A percentile compares a stretch with the other conserved stretches of the same genome.
Evolutionary conservation across 2,888 invertebrate genomes (phyloP).

Genomic region (Trichopria drosophilae): DNA sequence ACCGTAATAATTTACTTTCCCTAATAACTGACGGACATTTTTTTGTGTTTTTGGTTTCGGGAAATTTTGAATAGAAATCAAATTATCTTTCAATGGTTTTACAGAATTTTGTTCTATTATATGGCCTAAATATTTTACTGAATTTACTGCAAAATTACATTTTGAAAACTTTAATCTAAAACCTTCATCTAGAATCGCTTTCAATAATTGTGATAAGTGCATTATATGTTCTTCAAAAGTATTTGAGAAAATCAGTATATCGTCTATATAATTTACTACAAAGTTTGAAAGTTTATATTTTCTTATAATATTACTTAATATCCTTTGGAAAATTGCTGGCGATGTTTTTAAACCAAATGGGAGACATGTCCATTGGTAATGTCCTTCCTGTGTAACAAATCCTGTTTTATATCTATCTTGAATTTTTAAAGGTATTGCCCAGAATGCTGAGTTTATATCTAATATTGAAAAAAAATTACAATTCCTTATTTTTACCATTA

Average conservation of each 20-base stretch:
- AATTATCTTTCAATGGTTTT: conserved; percentile 31
- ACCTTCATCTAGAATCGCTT: conserved; percentile 30
- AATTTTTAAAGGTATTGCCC: conserved; percentile 35
- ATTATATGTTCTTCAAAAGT: conserved; percentile 24
- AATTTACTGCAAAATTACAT: background rate
- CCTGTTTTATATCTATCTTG: conserved; percentile 35
- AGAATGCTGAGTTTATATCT: conserved; percentile 41
- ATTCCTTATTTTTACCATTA: conserved; percentile 31
- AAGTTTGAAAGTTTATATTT: conserved; percentile 24
- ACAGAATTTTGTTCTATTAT: conserved; percentile 20
- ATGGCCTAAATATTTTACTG: conserved; percentile 3
- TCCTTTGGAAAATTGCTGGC: conserved; percentile 33
- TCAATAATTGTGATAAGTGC: conserved; percentile 25
- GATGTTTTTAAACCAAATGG: conserved; percentile 30
- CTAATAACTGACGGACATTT: conserved; percentile 27
- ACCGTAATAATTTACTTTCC: conserved; percentile 23
- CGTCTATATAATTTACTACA: conserved; percentile 27
- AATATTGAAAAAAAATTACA: conserved; percentile 33
- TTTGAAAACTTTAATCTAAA: conserved; percentile 27
- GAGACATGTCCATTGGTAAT: conserved; percentile 27
- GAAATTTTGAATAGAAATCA: conserved; percentile 28
- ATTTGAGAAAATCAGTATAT: conserved; percentile 29
- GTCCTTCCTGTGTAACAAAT: conserved; percentile 18
- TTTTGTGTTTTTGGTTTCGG: conserved; percentile 8
- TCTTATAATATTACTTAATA: conserved; percentile 25